Conservation (phyloP, 92 coral and sea anemone species). For the Zoanthus gigantus region DNA sequence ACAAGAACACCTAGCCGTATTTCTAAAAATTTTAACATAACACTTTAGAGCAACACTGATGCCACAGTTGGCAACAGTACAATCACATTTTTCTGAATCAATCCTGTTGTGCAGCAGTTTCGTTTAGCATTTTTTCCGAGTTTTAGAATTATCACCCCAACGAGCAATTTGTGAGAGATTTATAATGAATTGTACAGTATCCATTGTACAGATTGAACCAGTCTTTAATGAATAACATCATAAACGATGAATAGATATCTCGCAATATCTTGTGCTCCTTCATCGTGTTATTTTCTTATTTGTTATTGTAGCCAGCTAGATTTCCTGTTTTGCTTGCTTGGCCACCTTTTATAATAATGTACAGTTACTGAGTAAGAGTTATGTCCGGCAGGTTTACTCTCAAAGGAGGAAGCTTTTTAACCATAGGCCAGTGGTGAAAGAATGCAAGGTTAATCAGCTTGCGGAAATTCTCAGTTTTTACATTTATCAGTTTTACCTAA, state of each 20-base stretch:
- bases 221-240: background rate
- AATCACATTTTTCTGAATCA: background rate
- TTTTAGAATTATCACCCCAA: conserved; percentile 8
- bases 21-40: background rate
- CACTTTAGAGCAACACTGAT: background rate
- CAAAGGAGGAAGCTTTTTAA: background rate
- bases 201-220: conserved; percentile 34
- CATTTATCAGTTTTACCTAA: too few relatives aligned
- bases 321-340: background rate
- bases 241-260: conserved; percentile 12
- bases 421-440: too few relatives aligned
- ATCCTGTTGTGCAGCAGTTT: background rate
- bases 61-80: background rate
- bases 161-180: conserved; percentile 36
- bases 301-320: background rate
- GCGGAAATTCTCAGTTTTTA: too few relatives aligned
- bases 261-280: conserved; percentile 2
- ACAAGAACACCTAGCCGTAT: background rate
- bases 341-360: conserved; percentile 40
- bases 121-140: background rate
- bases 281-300: background rate
- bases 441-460: too few relatives aligned
- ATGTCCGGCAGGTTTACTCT: conserved; percentile 32
- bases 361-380: background rate
- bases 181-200: conserved; percentile 38